Conservation (phyloP, 2,888 invertebrate genomes). For the Temnothorax ravouxi region DNA sequence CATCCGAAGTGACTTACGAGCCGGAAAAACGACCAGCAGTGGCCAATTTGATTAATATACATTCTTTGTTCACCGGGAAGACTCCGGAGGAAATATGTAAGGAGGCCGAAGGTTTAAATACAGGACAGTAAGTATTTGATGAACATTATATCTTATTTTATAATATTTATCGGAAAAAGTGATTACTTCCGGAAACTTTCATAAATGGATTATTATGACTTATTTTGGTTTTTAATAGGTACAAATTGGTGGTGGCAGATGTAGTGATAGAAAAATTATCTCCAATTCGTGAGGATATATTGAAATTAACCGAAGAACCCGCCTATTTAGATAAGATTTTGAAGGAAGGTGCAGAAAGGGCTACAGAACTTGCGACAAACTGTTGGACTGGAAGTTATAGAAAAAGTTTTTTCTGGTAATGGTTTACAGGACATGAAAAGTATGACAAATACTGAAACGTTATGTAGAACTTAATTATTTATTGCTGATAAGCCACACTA, state of each 20-base stretch:
- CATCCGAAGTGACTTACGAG: conserved; percentile 93
- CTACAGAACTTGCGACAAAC: conserved; percentile 88
- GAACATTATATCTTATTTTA: neutral
- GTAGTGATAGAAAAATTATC: conserved; percentile 90
- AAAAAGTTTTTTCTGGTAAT: conserved; percentile 86
- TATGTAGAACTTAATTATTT: conserved; percentile 28
- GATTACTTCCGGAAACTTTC: neutral
- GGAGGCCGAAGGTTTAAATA: conserved; percentile 90
- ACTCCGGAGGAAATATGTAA: conserved; percentile 90
- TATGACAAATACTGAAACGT: conserved; percentile 2
- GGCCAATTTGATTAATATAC: conserved; percentile 95
- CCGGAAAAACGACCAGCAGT: conserved; percentile 94
- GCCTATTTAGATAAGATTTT: conserved; percentile 90
- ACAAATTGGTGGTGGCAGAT: conserved; percentile 92
- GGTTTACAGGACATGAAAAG: conserved; percentile 47
- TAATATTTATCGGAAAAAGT: neutral
- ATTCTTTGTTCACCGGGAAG: conserved; percentile 91
- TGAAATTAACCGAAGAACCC: conserved; percentile 88
- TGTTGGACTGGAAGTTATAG: conserved; percentile 90
- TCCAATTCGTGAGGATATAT: conserved; percentile 90
- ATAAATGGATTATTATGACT: neutral
- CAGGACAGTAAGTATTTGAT: conserved; percentile 89
- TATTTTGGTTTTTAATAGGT: conserved; percentile 86
- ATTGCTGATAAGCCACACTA: conserved; percentile 46
- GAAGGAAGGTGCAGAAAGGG: conserved; percentile 89